Conservation (phyloP, 2,888 invertebrate genomes). For the Trichopoda pennipes region DNA sequence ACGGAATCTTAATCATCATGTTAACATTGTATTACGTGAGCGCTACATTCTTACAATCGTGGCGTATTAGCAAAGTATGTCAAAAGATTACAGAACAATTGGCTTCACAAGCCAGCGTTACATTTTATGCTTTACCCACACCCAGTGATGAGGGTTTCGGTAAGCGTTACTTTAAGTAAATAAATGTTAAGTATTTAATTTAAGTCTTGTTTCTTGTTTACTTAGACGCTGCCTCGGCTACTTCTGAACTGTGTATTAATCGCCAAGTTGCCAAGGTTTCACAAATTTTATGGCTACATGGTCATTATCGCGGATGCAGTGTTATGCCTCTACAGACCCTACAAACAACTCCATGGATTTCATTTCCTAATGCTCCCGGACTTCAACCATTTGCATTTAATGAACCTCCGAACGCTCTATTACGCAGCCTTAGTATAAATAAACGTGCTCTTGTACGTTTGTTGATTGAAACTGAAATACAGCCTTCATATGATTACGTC, state of each 20-base stretch:
- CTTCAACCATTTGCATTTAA: slow-evolving; percentile 79
- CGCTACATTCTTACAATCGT: slow-evolving; percentile 90
- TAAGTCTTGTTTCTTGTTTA: neutral
- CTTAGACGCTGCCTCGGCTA: slow-evolving; percentile 77
- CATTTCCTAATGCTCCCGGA: slow-evolving; percentile 81
- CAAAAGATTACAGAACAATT: slow-evolving; percentile 85
- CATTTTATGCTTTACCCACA: slow-evolving; percentile 83
- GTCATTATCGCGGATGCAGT: slow-evolving; percentile 79
- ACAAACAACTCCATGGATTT: slow-evolving; percentile 82
- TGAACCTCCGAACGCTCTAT: slow-evolving; percentile 68
- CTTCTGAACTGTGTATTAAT: slow-evolving; percentile 80
- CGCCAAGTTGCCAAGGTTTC: slow-evolving; percentile 79
- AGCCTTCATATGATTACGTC: slow-evolving; percentile 69
- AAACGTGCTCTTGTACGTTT: slow-evolving; percentile 74
- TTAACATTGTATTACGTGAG: slow-evolving; percentile 91
- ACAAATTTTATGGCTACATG: slow-evolving; percentile 80
- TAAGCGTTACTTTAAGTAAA: slow-evolving; percentile 64
- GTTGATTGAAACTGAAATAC: slow-evolving; percentile 78
- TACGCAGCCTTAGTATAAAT: slow-evolving; percentile 59
- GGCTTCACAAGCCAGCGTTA: slow-evolving; percentile 83
- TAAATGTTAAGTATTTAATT: neutral
- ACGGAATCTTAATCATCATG: slow-evolving; percentile 77
- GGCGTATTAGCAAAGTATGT: slow-evolving; percentile 87
- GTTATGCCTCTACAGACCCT: slow-evolving; percentile 81
- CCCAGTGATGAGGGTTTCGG: slow-evolving; percentile 77